Evolutionary conservation across 2,113 vertebrate species (phyloP), one percentile per base, ranked within the genome.

Genomic region (Corythoichthys haematopterus): DNA sequence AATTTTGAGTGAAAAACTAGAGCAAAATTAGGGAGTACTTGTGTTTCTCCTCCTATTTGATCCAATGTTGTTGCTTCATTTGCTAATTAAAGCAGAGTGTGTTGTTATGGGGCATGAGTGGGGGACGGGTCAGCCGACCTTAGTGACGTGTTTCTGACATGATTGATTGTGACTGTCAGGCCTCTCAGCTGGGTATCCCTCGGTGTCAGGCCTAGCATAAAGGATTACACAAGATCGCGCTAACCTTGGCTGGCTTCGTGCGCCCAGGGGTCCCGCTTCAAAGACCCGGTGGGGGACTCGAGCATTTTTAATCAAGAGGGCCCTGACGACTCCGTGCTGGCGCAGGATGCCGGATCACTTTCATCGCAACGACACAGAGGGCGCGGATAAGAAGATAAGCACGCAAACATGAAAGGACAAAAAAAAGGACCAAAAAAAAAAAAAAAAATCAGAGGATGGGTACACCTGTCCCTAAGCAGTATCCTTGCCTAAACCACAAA

Each of bases 251-350:
- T 74, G 78, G 77, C 88, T 90, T 90, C 89, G 85, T 89, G 86
- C 58, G 76, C 84, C 80, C 55, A 71, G 86, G 33, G 50, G 81
- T 84, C 81, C 69, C 15, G 72, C 90, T 90, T 93, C 89, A 92
- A 92, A 92, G 88, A 82, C 85, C 72, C 81, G 38, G 78, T 72
- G 43, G 87, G 88, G 80, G 78, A 81, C 85, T 90, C 92, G 90
- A 91, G 84, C 91, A 92, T 92, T 87, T 90, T 90, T 90, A 91
- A 91, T 91, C 87, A 90, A 88, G 66, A 33, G 80, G 80, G 70
- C 65, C 55, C 52, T 71, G 74, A 81, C 72, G 76, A 81, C 78
- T 72, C 80, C 76, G 71, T 83, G 75, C 87, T 83, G 87, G 75
- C 74, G 72, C 77, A 85, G 77, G 85, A 87, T 78, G 82, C 79